These are phyloP conservation scores for Varroa destructor DNA, from an alignment of 1,140 invertebrate genomes.

Conservation along the genomic window DNA sequence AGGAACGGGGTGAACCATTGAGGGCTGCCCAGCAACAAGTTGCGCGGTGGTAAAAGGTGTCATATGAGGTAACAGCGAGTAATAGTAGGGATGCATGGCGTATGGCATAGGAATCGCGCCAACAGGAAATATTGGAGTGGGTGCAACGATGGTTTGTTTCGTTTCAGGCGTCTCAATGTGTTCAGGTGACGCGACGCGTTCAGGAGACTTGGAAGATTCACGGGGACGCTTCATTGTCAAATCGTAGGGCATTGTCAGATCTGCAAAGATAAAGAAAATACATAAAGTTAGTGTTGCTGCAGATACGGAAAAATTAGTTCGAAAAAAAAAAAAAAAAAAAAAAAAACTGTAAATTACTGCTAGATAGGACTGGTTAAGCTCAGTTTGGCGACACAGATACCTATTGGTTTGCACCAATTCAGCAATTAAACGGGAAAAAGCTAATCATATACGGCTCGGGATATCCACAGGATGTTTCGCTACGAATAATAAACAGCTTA, in stretches of 20 bases:
- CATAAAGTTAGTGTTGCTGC: not conserved
- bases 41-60: not conserved
- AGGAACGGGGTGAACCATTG: not conserved
- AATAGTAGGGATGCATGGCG: conserved; percentile 21
- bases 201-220: no score
- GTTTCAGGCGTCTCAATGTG: not conserved
- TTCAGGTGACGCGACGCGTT: no score
- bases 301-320: not conserved
- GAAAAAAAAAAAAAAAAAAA: not conserved
- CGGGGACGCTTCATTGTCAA: conserved; percentile 6
- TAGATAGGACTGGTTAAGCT: no score
- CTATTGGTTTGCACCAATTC: no score
- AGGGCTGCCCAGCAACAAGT: not conserved
- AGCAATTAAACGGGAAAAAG: no score
- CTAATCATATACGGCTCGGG: no score
- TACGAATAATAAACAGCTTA: no score
- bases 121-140: no score
- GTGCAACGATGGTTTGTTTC: no score
- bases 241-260: conserved; percentile 10
- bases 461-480: no score
- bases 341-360: no score
- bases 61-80: not conserved
- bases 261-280: not conserved
- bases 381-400: no score
- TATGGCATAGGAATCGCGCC: not conserved